Evolutionary conservation across 2,113 vertebrate species (phyloP), one percentile per base, ranked within the genome.

Genomic region (Pogonocichla stellata): DNA sequence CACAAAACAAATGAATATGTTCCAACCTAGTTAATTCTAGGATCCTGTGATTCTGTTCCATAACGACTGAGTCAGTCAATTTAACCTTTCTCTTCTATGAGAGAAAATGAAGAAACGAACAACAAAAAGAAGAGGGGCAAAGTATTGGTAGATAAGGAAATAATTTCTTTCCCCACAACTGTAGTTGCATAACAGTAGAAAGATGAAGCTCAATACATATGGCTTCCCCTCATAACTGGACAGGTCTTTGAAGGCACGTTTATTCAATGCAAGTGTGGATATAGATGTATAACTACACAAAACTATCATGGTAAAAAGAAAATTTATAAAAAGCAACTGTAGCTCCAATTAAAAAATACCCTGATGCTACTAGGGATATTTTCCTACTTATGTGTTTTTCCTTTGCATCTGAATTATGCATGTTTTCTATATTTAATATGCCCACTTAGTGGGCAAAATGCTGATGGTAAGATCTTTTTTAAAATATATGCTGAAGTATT

Each of bases 401-500:
- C 10, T 56, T 61, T 94, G n/a, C 34, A 62, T 29, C 48, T 64
- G 31, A 92, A 93, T 90, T 86, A 88, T 65, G 23, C 6, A 33
- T 56, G 34, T 40, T 64, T 69, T 89, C 43, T 60, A 13, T 62
- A 77, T 65, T 77, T 85, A 61, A 65, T 77, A 48, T 51, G 18
- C 3, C 4, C 10, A 60, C 7, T 40, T 53, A 61, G 16, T 77
- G 80, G 57, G 29, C 29, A 88, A 93, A 96, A 51, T 14, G 12
- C 29, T 71, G 48, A 73, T 36, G 9, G 62, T 75, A 83, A 31
- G 4, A 40, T 34, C 4, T 71, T 79, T 80, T 88, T 34, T 23
- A 75, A 90, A 54, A 69, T 12, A 58, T 15, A 45, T 31, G 26
- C 38, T 80, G 23, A 86, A 75, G 8, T 74, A 66, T 60, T 22